Conservation (phyloP, 1,140 invertebrate genomes). For the Pomacea maculata region DNA sequence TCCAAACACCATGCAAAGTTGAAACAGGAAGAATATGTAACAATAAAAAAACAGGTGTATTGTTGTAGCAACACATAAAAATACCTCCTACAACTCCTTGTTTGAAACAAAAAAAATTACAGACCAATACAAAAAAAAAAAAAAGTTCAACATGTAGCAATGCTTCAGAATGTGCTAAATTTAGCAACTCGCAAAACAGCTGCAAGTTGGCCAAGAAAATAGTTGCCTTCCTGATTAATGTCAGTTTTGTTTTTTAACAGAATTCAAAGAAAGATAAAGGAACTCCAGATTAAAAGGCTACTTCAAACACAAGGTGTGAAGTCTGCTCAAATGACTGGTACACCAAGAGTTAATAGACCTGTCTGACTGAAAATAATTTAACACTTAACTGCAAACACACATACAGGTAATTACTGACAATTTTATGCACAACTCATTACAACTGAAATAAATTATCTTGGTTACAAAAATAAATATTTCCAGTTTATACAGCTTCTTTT, state of each 20-base stretch:
- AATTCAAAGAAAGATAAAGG: background rate
- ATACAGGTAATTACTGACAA: background rate
- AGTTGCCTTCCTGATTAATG: background rate
- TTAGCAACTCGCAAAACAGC: background rate
- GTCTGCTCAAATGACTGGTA: background rate
- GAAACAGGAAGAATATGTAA: constrained; percentile 8
- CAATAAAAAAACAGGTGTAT: background rate
- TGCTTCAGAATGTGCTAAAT: background rate
- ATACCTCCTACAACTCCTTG: background rate
- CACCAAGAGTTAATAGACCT: background rate
- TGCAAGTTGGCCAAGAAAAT: background rate
- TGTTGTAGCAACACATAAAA: background rate
- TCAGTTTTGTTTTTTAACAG: background rate
- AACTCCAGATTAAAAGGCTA: background rate
- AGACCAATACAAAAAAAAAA: constrained; percentile 3
- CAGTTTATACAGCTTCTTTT: constrained; percentile 13
- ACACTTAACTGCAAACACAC: background rate
- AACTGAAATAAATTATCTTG: background rate
- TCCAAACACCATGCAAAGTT: constrained; percentile 18
- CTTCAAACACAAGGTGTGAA: background rate
- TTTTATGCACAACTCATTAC: constrained; percentile 9
- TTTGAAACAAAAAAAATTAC: background rate
- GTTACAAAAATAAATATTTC: constrained; percentile 26
- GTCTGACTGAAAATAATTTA: background rate
- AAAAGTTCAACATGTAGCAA: background rate